Evolutionary conservation across 2,113 vertebrate genomes (phyloP), one percentile per base, ranked within the genome.

Genomic region (Grallaria varia): DNA sequence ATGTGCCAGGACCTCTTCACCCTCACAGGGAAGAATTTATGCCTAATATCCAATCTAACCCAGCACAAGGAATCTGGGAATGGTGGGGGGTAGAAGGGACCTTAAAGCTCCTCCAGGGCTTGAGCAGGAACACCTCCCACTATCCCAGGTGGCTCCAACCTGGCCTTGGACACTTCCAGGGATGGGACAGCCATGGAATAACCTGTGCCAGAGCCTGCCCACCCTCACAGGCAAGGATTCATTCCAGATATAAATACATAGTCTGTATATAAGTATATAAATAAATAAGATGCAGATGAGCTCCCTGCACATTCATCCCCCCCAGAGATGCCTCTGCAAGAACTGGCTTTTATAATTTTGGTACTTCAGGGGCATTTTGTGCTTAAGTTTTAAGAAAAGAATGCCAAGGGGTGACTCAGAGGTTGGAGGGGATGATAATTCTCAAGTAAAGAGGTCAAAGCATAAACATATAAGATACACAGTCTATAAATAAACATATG

Each of bases 281-380:
- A 56, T 24, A 10, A 80, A 23, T 0, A 4, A 2, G 17, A n/a
- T 28, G 10, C 3, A 28, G 40, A 3, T 2, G 63, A 56, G 13
- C 15, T 58, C 50, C 25, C 64, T 21, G 9, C 13, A 8, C 25
- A 3, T 25, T 10, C 10, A 2, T 13, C 42, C 56, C 17, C 39
- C 3, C 2, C 16, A 47, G 62, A 45, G 75, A 28, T 1, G 4
- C 14, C 4, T 33, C 76, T 77, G 42, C 22, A 56, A n/a, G n/a
- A n/a, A n/a, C n/a, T n/a, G 35, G 6, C 2, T 78, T 79, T 28
- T 14, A 5, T 50, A 50, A 13, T 35, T 74, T 68, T 67, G 50
- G 20, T 53, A 23, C 30, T 62, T 73, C 3, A 7, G 44, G 42
- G 30, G 31, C 1, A 16, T 81, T 81, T 55, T 31, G 20, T 62